These are phyloP conservation scores for Chaetura pelagica DNA, from an alignment of 2,113 vertebrate species.

Conservation along the genomic window DNA sequence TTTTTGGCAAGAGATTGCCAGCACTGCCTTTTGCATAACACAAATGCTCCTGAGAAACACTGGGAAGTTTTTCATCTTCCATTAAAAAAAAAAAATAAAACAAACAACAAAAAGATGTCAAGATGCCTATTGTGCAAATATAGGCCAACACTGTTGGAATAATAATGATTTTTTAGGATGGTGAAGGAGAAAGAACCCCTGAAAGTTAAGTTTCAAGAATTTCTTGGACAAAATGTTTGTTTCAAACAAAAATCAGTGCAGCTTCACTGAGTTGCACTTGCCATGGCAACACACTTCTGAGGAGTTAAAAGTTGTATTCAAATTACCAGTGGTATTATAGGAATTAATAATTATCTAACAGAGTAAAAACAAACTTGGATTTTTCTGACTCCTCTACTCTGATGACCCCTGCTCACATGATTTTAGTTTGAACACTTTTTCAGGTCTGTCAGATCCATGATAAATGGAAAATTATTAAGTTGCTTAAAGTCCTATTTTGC, in stretches of 20 bases:
- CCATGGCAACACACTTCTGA: not conserved
- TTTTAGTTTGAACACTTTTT: not conserved
- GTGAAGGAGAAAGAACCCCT: not conserved
- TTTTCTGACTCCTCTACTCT: not conserved
- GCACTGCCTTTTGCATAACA: not conserved
- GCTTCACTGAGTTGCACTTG: not conserved
- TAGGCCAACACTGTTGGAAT: not conserved
- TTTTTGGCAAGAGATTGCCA: not conserved
- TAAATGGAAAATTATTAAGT: not conserved
- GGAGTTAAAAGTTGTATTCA: not conserved
- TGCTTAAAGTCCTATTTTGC: not conserved
- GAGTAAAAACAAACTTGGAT: not conserved
- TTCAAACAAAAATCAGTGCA: not conserved
- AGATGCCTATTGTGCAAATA: not conserved
- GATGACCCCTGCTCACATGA: not conserved
- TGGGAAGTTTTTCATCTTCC: not conserved
- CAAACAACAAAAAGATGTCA: no score
- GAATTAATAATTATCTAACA: not conserved
- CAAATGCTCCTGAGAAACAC: not conserved
- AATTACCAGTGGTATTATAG: not conserved
- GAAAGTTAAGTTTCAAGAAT: not conserved
- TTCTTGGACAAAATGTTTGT: not conserved
- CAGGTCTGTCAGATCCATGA: not conserved
- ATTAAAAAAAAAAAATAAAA: not conserved
- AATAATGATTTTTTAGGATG: not conserved